phyloP scores from a whole-genome alignment of 1,140 invertebrate species.

The Oryctes rhinoceros region DNA sequence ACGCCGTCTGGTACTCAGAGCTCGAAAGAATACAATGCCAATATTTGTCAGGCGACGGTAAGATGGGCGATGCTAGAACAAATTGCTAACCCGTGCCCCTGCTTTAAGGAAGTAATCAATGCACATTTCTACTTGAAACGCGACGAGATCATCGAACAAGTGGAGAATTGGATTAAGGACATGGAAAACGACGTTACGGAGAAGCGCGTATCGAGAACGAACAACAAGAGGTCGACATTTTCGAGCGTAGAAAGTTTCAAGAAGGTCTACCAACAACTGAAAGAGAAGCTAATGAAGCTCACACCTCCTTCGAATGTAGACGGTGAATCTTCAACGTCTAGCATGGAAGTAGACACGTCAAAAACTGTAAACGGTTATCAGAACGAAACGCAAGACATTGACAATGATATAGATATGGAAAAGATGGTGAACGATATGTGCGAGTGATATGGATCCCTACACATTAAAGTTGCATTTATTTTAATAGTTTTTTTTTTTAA shows the following conservation, averaged over 20 bases:
- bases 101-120: slow-evolving; percentile 93
- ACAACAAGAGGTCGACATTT: slow-evolving; percentile 46
- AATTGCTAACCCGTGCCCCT: slow-evolving; percentile 88
- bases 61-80: slow-evolving; percentile 97
- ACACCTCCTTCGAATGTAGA: slow-evolving; percentile 76
- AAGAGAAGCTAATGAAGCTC: slow-evolving; percentile 76
- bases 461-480: slow-evolving; percentile 42
- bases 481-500: slow-evolving; percentile 44
- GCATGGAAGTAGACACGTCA: slow-evolving; percentile 50
- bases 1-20: slow-evolving; percentile 88
- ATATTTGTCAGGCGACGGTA: slow-evolving; percentile 94
- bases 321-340: slow-evolving; percentile 63
- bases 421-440: slow-evolving; percentile 78
- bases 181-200: slow-evolving; percentile 79
- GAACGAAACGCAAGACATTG: slow-evolving; percentile 60
- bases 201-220: slow-evolving; percentile 72
- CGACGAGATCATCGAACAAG: slow-evolving; percentile 87
- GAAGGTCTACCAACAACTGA: slow-evolving; percentile 52
- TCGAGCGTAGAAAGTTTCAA: slow-evolving; percentile 50
- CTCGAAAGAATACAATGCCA: slow-evolving; percentile 93
- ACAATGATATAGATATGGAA: slow-evolving; percentile 76
- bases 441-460: slow-evolving; percentile 61
- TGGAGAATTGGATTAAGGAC: slow-evolving; percentile 90
- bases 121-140: slow-evolving; percentile 96
- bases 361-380: slow-evolving; percentile 43